Evolutionary conservation across 2,797 vertebrate genomes (phyloP).

Genomic region (Triplophysa yarkandensis): DNA sequence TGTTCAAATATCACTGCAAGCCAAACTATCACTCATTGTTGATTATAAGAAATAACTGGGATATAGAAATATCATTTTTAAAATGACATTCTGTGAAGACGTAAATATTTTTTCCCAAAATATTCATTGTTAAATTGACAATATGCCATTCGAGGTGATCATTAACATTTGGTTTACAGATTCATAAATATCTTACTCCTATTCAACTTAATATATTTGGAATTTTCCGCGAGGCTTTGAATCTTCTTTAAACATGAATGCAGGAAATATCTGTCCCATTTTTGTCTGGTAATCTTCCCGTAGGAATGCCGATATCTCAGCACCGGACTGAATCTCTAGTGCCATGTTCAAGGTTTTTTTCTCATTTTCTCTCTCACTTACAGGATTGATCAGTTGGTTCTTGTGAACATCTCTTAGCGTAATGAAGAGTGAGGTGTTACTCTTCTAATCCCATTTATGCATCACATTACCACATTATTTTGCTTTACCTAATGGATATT

Average conservation of each 20-base stretch:
- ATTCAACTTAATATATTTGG: background rate
- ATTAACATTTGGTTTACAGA: background rate
- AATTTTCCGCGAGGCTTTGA: background rate
- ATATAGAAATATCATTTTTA: background rate
- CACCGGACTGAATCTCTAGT: too few relatives aligned
- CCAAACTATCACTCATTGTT: background rate
- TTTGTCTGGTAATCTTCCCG: too few relatives aligned
- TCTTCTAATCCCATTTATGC: constrained; percentile 47
- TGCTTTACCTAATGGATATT: constrained; percentile 49
- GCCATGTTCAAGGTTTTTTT: too few relatives aligned
- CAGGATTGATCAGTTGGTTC: constrained; percentile 28
- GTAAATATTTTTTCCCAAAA: background rate
- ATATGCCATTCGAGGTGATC: background rate
- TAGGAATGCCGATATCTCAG: too few relatives aligned
- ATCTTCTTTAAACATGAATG: background rate
- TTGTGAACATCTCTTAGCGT: constrained; percentile 31
- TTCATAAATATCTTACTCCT: background rate
- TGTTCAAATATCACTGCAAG: too few relatives aligned
- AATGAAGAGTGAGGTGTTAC: constrained; percentile 32
- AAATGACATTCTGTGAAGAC: background rate
- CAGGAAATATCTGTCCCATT: too few relatives aligned
- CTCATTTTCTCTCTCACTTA: background rate
- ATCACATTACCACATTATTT: constrained; percentile 21
- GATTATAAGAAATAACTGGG: background rate
- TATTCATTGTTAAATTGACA: background rate